Base-by-base conservation (phyloP, 2,888 invertebrate species). In the Teleiodes luculella region DNA sequence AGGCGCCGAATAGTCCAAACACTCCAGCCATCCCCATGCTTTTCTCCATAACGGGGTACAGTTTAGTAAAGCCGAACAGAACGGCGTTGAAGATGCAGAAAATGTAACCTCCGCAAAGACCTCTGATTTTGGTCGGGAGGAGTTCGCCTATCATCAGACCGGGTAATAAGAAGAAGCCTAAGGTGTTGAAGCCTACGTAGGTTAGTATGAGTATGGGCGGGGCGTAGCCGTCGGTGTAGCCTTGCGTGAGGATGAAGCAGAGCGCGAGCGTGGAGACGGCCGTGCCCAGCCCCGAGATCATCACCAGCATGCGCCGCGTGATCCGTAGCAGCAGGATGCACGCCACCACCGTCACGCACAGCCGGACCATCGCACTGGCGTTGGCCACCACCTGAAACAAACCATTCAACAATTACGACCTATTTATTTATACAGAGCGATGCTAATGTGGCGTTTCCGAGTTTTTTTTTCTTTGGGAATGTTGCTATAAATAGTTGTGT, bases 71-170 rank as follows among this genome's bases (percentile, higher is more conserved):
- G 0, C 90, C 90, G 66, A 95, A 95, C 0, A 95, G 78, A 0
- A 91, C 84, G 0, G 93, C 78, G 78, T 95, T 94, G 80, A 94
- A 94, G 0, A 93, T 72, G 67, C 93, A 93, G 77, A 94, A 95
- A 20, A 94, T 93, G 57, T 93, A 91, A 2, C 95, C 95, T 0
- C 95, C 94, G 47, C 93, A 93, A 18, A 94, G 86, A 0, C 95
- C 95, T 14, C 95, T 90, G 2, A 94, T 92, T 74, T 92, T 93
- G 0, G 93, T 92, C 0, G 95, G 95, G 8, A 95, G 91, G 1
- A 95, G 85, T 78, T 95, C 95, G 0, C 94, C 94, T 14, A 94
- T 91, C 93, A 95, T 93, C 28, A 95, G 91, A 14, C 94, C 94
- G 0, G 95, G 95, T 59, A 95, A 88, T 1, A 94, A 91, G 91